A percentile compares a stretch with the other conserved stretches of the same genome.
Evolutionary conservation across 2,888 invertebrate species (phyloP).

Genomic region (Drosophila neoperkinsi): DNA sequence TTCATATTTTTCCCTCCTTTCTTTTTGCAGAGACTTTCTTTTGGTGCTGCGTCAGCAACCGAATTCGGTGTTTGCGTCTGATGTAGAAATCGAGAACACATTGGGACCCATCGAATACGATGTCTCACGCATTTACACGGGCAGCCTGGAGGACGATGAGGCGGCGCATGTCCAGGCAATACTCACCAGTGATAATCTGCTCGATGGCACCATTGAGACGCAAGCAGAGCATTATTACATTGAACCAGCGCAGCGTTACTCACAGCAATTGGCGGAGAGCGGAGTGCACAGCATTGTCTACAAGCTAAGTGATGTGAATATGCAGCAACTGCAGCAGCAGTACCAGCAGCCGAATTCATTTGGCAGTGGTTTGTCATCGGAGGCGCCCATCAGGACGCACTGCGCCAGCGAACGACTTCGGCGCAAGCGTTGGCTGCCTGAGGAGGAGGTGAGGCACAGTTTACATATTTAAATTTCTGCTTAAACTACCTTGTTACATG

Average conservation of each 20-base stretch:
- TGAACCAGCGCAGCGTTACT: slow-evolving; percentile 87
- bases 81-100: slow-evolving; percentile 91
- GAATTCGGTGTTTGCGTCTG: slow-evolving; percentile 90
- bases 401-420: slow-evolving; percentile 85
- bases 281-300: slow-evolving; percentile 94
- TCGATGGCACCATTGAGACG: slow-evolving; percentile 95
- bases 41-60: slow-evolving; percentile 91
- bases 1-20: slow-evolving; percentile 40
- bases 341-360: slow-evolving; percentile 43
- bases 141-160: slow-evolving; percentile 93
- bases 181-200: slow-evolving; percentile 93
- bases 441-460: slow-evolving; percentile 84
- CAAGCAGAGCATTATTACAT: slow-evolving; percentile 92
- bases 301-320: slow-evolving; percentile 90
- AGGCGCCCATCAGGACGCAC: slow-evolving; percentile 74
- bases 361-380: slow-evolving; percentile 46
- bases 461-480: neutral
- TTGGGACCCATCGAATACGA: slow-evolving; percentile 90
- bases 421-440: slow-evolving; percentile 89
- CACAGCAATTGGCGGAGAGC: slow-evolving; percentile 86
- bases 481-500: neutral
- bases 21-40: slow-evolving; percentile 90
- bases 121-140: slow-evolving; percentile 90
- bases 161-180: slow-evolving; percentile 93
- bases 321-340: slow-evolving; percentile 54